Evolutionary conservation across 2,888 invertebrate species (phyloP).

Genomic region (Ormia ochracea): DNA sequence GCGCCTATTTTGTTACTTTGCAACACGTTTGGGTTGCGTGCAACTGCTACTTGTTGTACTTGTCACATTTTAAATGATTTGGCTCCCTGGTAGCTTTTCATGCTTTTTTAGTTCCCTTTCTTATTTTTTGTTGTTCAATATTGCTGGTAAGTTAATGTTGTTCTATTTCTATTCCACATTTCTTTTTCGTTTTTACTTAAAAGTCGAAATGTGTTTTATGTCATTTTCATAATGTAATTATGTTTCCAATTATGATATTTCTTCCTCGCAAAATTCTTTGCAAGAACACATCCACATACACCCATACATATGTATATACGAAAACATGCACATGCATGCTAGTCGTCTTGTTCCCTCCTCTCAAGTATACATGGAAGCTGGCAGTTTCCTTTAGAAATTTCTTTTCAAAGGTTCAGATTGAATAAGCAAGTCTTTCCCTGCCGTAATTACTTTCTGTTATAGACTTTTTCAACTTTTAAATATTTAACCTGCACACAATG

Average conservation of each 20-base stretch:
- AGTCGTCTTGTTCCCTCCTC: too few relatives aligned
- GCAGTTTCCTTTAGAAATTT: not conserved
- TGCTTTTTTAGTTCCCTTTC: not conserved
- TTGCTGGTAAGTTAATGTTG: not conserved
- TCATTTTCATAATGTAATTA: slow-evolving; percentile 60
- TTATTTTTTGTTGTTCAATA: not conserved
- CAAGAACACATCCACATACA: too few relatives aligned
- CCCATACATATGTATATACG: too few relatives aligned
- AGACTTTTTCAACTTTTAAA: too few relatives aligned
- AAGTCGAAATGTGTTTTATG: slow-evolving; percentile 58
- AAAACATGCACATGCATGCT: too few relatives aligned
- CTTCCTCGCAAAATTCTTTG: not conserved
- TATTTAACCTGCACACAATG: not conserved
- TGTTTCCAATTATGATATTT: slow-evolving; percentile 59
- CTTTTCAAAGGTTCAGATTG: not conserved
- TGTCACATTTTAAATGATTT: slow-evolving; percentile 49
- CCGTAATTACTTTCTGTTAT: not conserved
- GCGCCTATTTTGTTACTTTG: too few relatives aligned
- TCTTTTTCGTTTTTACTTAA: not conserved
- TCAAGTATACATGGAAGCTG: not conserved
- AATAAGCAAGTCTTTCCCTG: not conserved
- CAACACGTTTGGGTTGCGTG: not conserved
- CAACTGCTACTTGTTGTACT: slow-evolving; percentile 22
- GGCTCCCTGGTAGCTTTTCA: slow-evolving; percentile 7
- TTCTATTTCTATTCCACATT: too few relatives aligned